Conservation (phyloP, 2,113 vertebrate species). For the Percina caprodes region DNA sequence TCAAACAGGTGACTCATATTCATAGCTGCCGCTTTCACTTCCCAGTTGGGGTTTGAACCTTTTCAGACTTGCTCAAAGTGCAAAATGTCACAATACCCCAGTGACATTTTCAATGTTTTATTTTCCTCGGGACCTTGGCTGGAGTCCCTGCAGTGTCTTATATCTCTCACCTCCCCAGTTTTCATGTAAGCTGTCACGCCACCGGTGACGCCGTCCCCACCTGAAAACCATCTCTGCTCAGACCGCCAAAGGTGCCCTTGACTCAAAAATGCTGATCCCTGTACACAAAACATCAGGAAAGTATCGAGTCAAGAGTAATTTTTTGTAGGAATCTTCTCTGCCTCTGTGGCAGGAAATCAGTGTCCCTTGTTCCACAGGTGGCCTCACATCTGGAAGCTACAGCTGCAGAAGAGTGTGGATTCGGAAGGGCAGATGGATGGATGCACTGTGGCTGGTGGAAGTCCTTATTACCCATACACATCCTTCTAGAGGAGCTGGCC, state of each 20-base stretch:
- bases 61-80: conserved; percentile 56
- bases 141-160: conserved; percentile 60
- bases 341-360: conserved; percentile 49
- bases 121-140: conserved; percentile 66
- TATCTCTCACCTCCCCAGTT: conserved; percentile 44
- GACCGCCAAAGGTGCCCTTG: conserved; percentile 73
- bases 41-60: conserved; percentile 60
- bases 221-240: conserved; percentile 51
- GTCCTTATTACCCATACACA: conserved; percentile 70
- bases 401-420: conserved; percentile 61
- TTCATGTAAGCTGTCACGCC: conserved; percentile 64
- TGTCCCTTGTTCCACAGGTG: conserved; percentile 56
- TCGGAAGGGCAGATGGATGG: conserved; percentile 66
- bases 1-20: conserved; percentile 62
- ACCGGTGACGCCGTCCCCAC: conserved; percentile 38
- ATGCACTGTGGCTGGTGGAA: conserved; percentile 68
- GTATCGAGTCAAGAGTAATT: conserved; percentile 10
- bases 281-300: conserved; percentile 44
- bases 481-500: conserved; percentile 60
- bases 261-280: conserved; percentile 41
- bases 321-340: conserved; percentile 44
- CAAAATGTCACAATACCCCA: conserved; percentile 62
- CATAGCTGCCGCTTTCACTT: conserved; percentile 70
- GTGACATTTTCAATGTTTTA: conserved; percentile 59
- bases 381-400: conserved; percentile 76